Evolutionary conservation across 2,113 vertebrate species (phyloP), one percentile per base, ranked within the genome.

Genomic region (Dromaius novaehollandiae): DNA sequence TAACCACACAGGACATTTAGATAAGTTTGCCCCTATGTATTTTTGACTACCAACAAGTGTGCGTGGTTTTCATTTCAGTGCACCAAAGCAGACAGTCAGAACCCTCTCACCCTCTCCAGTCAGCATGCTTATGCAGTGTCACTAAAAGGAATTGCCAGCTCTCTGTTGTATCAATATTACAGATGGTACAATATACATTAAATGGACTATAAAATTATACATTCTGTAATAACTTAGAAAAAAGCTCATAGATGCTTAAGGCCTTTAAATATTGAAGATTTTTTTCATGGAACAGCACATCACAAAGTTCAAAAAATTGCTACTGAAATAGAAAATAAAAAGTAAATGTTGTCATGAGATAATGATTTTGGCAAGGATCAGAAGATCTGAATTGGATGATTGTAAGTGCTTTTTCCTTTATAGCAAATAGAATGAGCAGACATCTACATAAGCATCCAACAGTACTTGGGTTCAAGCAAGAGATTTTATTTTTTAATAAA

Each of bases 141-240:
- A 84, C 63, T 91, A 93, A 68, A 94, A 94, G 26, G 40, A 82
- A 92, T 66, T 69, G 50, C 79, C 81, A 89, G 91, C 86, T 94
- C 92, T 92, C 86, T 82, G 78, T 86, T 96, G 11, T 89, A 88
- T 95, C 86, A 65, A 50, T 79, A 92, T 95, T 96, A 94, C 82
- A 96, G 94, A 97, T 91, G 82, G 94, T 90, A 90, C 70, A 89
- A 81, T 87, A 90, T 95, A 96, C 90, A 97, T 86, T 91, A 97
- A 97, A 97, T 88, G 56, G 56, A 89, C 83, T 98, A 98, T 96
- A 98, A 98, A 98, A 98, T 98, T 95, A 98, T 98, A 98, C 98
- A 97, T 98, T 98, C 98, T 97, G 92, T 96, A 97, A 94, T 95
- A 98, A 98, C 96, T 97, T 97, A 96, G 96, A 55, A 86, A 94